phyloP scores from a whole-genome alignment of 2,113 vertebrate genomes.

The Ondatra zibethicus region DNA sequence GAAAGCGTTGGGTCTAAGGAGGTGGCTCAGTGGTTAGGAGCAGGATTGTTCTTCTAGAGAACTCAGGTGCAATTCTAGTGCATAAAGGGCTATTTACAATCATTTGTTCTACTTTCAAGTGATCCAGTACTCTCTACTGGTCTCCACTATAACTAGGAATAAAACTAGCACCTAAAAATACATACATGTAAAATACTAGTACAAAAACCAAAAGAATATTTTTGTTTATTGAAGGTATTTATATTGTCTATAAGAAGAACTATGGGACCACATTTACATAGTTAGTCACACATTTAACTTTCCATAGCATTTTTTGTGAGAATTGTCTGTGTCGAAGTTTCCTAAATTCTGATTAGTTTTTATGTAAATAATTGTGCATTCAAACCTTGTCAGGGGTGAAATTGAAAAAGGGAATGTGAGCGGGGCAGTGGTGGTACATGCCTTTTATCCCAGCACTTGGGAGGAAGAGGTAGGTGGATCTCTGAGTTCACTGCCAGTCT shows the following conservation, averaged over 20 bases:
- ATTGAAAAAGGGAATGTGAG: conserved; percentile 31
- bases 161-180: neutral
- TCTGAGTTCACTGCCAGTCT: too few relatives aligned
- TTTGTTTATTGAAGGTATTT: neutral
- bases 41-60: neutral
- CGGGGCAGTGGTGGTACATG: too few relatives aligned
- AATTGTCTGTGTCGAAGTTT: neutral
- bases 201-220: too few relatives aligned
- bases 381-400: conserved; percentile 22
- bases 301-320: too few relatives aligned
- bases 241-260: neutral
- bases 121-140: neutral
- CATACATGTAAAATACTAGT: neutral
- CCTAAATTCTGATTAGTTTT: neutral
- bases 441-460: too few relatives aligned
- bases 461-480: too few relatives aligned
- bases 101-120: neutral
- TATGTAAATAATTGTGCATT: conserved; percentile 44
- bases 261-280: neutral
- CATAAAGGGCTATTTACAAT: neutral
- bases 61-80: neutral
- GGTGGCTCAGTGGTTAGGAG: neutral
- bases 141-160: neutral
- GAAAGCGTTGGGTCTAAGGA: too few relatives aligned
- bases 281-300: too few relatives aligned